These are phyloP conservation scores for Fissipunctia ypsillon DNA, from an alignment of 2,888 invertebrate species.

Conservation along the genomic window DNA sequence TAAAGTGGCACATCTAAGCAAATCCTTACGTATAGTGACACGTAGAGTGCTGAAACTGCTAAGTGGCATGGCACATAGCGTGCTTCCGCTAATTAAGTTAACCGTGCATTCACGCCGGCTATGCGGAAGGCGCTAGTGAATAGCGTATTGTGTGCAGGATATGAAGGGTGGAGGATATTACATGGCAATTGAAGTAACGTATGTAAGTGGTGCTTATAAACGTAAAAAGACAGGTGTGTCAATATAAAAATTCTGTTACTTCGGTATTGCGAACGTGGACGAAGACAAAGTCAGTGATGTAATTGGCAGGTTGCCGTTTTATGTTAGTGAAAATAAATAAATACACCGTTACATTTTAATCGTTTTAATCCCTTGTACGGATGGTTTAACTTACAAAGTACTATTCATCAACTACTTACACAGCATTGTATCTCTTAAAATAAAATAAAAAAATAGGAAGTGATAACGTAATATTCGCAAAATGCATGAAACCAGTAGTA, in stretches of 20 bases:
- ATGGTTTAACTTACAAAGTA: too few species aligned
- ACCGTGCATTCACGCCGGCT: slow-evolving; percentile 37
- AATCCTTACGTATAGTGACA: neutral
- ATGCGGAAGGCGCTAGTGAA: slow-evolving; percentile 30
- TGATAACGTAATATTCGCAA: too few species aligned
- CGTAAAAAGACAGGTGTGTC: neutral
- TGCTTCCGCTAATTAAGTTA: slow-evolving; percentile 52
- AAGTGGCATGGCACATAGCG: slow-evolving; percentile 43
- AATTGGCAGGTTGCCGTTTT: neutral
- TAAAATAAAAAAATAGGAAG: too few species aligned
- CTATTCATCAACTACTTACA: too few species aligned
- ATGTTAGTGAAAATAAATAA: too few species aligned
- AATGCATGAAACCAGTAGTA: too few species aligned
- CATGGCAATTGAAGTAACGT: neutral
- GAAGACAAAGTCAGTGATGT: neutral
- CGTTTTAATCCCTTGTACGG: too few species aligned
- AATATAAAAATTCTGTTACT: neutral
- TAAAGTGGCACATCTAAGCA: neutral
- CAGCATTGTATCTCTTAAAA: too few species aligned
- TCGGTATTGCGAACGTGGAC: neutral
- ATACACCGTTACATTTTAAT: too few species aligned
- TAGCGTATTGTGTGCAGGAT: slow-evolving; percentile 5
- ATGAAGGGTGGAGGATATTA: slow-evolving; percentile 6
- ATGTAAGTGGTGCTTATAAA: neutral
- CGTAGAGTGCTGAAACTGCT: neutral